Evolutionary conservation across 2,888 invertebrate species (phyloP), one percentile per base, ranked within the genome.

Genomic region (Cancer borealis): DNA sequence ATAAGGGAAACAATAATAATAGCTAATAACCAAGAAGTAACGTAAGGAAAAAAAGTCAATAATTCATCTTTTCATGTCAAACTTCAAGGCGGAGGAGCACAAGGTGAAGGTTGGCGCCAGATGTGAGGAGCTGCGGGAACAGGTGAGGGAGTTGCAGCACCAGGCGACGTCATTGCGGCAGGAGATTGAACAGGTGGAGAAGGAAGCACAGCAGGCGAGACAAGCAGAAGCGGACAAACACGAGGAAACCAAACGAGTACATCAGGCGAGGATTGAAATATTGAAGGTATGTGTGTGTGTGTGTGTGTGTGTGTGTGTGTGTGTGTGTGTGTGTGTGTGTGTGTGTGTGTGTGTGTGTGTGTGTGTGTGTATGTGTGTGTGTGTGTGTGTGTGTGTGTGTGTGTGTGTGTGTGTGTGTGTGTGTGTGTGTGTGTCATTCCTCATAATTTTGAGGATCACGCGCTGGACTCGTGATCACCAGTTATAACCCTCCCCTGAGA

Each of bases 151-250:
- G 39, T 73, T 94, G 73, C 93, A 95, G 87, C 88, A 88, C 60
- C 88, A 60, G 91, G 93, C 94, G 3, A 66, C 45, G 12, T 97
- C 98, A 95, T 97, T 98, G 96, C 97, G 97, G 96, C 97, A 98
- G 95, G 98, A 98, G 96, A 98, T 98, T 5, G 98, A 99, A 96
- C 98, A 98, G 96, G 97, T 98, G 73, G 98, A 98, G 96, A 97
- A 98, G 95, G 96, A 97, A 93, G 96, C 96, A n/a, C 96, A 96
- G 79, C 99, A 99, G 96, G 97, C 98, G 95, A 97, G 98, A 26
- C 98, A 98, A 91, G 98, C 99, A 0, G 99, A 99, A 96, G 98
- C 99, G 96, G 98, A 98, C 96, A 98, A 99, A 96, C 98, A 99
- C 96, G 98, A 98, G 79, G 99, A 99, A 96, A 99, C 95, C 21